Conservation (phyloP, 2,888 invertebrate genomes). For the Heliconius charithonia region DNA sequence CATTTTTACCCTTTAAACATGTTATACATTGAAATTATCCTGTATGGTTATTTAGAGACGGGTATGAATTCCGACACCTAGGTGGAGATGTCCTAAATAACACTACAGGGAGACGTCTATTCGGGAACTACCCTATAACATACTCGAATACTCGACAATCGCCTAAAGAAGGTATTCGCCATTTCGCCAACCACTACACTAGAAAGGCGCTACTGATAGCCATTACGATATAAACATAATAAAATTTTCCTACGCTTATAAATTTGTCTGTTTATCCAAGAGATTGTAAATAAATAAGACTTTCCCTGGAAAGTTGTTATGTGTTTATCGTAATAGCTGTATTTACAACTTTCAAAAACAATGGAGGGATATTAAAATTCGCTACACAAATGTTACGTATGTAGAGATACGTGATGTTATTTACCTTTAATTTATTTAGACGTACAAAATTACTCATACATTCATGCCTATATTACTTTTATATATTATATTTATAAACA, state of each 20-base stretch:
- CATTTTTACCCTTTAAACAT: no score
- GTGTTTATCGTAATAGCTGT: slow-evolving; percentile 6
- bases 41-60: no score
- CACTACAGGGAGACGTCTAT: no score
- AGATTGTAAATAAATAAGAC: neutral
- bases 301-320: slow-evolving; percentile 8
- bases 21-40: no score
- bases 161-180: neutral
- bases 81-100: no score
- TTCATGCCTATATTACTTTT: neutral
- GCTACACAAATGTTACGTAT: neutral
- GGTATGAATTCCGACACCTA: no score
- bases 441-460: neutral
- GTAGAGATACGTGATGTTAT: neutral
- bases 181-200: neutral
- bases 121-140: no score
- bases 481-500: no score
- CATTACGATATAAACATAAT: slow-evolving; percentile 5
- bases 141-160: neutral
- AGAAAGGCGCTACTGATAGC: neutral
- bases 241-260: slow-evolving; percentile 9
- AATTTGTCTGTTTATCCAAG: neutral
- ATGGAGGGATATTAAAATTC: neutral
- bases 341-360: slow-evolving; percentile 8
- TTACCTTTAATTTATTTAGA: neutral